Conservation (phyloP, 2,888 invertebrate genomes). For the Sycophila texana region DNA sequence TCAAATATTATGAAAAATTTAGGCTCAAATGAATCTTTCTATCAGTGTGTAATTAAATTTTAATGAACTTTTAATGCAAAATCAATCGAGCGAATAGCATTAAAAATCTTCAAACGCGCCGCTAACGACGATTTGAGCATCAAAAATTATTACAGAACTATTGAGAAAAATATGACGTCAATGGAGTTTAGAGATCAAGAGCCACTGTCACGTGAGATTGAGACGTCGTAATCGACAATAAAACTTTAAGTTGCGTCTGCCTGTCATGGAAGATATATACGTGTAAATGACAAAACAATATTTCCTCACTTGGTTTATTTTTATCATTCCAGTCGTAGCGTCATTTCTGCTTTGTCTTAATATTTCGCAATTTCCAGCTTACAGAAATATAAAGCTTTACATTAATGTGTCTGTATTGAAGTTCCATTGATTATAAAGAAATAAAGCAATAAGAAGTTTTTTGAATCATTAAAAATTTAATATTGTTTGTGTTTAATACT, state of each 20-base stretch:
- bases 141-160: constrained; percentile 15
- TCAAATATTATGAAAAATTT: too few species aligned
- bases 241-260: constrained; percentile 15
- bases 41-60: too few species aligned
- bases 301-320: constrained; percentile 1
- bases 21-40: too few species aligned
- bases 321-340: not conserved
- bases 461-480: too few species aligned
- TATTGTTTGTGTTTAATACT: too few species aligned
- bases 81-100: not conserved
- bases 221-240: constrained; percentile 46
- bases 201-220: constrained; percentile 34
- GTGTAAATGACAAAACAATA: not conserved
- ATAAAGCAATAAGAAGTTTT: too few species aligned
- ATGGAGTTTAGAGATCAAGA: constrained; percentile 44
- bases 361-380: too few species aligned
- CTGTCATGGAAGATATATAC: constrained; percentile 9
- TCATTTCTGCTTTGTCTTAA: too few species aligned
- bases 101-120: not conserved
- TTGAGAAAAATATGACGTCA: constrained; percentile 43
- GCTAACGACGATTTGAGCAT: not conserved
- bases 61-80: not conserved
- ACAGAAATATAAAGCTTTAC: too few species aligned
- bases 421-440: too few species aligned
- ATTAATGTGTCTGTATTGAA: too few species aligned